Evolutionary conservation across 2,113 vertebrate genomes (phyloP).

Genomic region (Dipodomys spectabilis): DNA sequence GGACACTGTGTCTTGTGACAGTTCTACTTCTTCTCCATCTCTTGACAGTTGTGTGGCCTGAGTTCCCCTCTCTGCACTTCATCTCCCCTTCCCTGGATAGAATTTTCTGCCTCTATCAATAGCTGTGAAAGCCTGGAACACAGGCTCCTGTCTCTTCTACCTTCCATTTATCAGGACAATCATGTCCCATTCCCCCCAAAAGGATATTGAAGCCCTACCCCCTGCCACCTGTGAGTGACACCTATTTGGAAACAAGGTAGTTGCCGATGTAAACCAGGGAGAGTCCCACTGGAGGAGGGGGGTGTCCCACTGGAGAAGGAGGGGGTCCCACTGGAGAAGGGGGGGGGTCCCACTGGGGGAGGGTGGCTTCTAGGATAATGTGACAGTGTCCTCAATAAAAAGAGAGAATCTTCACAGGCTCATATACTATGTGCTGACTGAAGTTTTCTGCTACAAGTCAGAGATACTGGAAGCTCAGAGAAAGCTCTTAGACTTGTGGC

Average conservation of each 20-base stretch:
- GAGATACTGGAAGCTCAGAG: no score
- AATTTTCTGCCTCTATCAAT: background rate
- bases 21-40: background rate
- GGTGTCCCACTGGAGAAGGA: no score
- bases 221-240: background rate
- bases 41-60: background rate
- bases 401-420: no score
- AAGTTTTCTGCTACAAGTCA: accelerated
- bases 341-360: background rate
- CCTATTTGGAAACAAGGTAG: no score
- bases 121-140: background rate
- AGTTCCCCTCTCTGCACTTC: background rate
- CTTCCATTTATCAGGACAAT: background rate
- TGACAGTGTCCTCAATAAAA: background rate
- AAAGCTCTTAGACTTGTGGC: no score
- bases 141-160: background rate
- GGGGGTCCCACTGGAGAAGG: no score
- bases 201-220: background rate
- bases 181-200: accelerated
- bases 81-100: background rate
- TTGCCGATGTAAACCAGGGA: no score
- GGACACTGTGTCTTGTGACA: no score
- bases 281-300: no score
- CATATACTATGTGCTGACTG: no score
- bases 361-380: background rate